Conservation (phyloP, 2,888 invertebrate species). For the Sipunculus nudus region DNA sequence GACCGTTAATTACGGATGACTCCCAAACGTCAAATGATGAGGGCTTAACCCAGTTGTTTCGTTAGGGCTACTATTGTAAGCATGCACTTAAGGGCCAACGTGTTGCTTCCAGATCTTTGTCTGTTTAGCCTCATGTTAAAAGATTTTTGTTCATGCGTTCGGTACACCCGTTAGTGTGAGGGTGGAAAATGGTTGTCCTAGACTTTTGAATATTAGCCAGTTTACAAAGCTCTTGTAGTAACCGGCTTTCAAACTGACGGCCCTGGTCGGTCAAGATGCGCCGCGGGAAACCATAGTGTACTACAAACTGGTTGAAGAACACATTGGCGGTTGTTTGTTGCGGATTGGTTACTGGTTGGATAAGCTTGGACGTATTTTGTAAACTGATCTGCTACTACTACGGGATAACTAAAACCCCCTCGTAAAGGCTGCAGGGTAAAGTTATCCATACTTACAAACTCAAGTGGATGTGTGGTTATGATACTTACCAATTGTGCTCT, state of each 20-base stretch:
- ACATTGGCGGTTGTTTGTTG: slow-evolving; percentile 29
- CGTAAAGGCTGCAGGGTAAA: slow-evolving; percentile 20
- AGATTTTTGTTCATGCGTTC: slow-evolving; percentile 41
- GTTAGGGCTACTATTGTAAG: slow-evolving; percentile 12
- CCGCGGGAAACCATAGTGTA: slow-evolving; percentile 27
- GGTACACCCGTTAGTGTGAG: slow-evolving; percentile 33
- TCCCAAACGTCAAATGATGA: slow-evolving; percentile 7
- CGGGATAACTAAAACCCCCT: slow-evolving; percentile 21
- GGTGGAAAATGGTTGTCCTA: slow-evolving; percentile 17
- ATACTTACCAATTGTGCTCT: slow-evolving; percentile 13
- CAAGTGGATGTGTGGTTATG: slow-evolving; percentile 16
- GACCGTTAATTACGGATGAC: slow-evolving; percentile 1
- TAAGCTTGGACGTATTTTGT: slow-evolving; percentile 30
- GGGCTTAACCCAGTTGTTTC: slow-evolving; percentile 2
- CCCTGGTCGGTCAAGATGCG: slow-evolving; percentile 8
- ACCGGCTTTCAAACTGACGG: background rate
- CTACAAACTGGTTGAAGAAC: slow-evolving; percentile 24
- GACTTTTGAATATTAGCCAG: slow-evolving; percentile 1
- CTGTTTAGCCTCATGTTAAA: slow-evolving; percentile 22
- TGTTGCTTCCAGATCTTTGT: slow-evolving; percentile 34
- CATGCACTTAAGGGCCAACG: slow-evolving; percentile 29
- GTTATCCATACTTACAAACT: slow-evolving; percentile 31
- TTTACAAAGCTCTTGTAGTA: slow-evolving; percentile 5
- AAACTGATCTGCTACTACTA: slow-evolving; percentile 35
- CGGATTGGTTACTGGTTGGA: slow-evolving; percentile 28